Evolutionary conservation across 2,113 vertebrate genomes (phyloP).

Genomic region (Rostratula benghalensis): DNA sequence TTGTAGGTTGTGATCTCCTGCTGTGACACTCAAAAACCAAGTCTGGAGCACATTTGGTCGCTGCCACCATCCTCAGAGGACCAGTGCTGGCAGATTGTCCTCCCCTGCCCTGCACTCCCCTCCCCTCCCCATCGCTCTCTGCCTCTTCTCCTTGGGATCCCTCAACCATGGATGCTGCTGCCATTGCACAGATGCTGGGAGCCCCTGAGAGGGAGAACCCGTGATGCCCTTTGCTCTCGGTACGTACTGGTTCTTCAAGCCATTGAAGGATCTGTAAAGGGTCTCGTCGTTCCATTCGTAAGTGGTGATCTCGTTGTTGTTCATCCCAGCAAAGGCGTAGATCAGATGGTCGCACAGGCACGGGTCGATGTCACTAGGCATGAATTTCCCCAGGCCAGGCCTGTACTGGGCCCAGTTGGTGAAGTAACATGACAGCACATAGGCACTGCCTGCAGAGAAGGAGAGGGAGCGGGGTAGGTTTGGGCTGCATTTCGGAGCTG

Average conservation of each 20-base stretch:
- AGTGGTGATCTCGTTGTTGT: conserved; percentile 80
- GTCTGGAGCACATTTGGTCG: too few relatives aligned
- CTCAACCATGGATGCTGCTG: accelerated
- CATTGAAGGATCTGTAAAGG: conserved; percentile 81
- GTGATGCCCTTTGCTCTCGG: neutral
- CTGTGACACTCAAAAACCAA: too few relatives aligned
- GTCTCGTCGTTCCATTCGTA: conserved; percentile 82
- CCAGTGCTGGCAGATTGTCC: neutral
- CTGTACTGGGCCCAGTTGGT: conserved; percentile 90
- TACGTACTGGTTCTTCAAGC: neutral
- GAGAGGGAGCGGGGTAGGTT: neutral
- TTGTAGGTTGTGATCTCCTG: too few relatives aligned
- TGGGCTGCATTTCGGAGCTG: neutral
- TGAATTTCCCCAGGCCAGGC: conserved; percentile 74
- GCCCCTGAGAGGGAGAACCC: neutral
- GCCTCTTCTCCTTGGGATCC: neutral
- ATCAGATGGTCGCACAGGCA: conserved; percentile 82
- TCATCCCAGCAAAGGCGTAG: conserved; percentile 87
- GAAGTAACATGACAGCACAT: conserved; percentile 86
- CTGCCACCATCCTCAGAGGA: neutral
- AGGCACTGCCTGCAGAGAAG: conserved; percentile 71
- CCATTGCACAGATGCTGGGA: too few relatives aligned
- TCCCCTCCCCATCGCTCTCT: too few relatives aligned
- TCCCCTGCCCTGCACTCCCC: neutral
- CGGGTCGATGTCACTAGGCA: conserved; percentile 81